A percentile compares a stretch with the other conserved stretches of the same genome.
phyloP scores from a whole-genome alignment of 2,113 vertebrate species.

The Chamaea fasciata region DNA sequence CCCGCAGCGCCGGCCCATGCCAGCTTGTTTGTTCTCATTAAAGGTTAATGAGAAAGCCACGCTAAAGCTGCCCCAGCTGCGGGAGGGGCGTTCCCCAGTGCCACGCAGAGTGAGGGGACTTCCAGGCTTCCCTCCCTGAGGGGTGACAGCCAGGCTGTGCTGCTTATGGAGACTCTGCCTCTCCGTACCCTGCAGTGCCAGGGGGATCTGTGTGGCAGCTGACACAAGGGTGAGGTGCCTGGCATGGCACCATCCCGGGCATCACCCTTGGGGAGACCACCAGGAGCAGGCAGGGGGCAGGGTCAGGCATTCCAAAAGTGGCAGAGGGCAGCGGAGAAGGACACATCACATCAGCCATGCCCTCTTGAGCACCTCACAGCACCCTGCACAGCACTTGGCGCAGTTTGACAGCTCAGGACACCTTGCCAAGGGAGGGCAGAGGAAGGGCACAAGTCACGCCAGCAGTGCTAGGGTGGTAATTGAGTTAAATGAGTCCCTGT shows the following conservation, averaged over 20 bases:
- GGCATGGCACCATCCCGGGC: neutral
- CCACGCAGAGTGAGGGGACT: neutral
- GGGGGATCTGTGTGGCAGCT: neutral
- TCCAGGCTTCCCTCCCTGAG: neutral
- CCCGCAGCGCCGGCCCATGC: neutral
- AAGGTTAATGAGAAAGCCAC: slow-evolving; percentile 25
- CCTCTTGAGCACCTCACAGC: neutral
- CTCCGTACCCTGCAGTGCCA: rapidly evolving
- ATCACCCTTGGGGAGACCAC: neutral
- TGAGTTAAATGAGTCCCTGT: neutral
- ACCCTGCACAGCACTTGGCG: rapidly evolving
- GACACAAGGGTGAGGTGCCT: neutral
- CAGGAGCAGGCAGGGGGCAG: neutral
- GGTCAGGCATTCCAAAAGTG: neutral
- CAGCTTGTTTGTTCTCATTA: slow-evolving; percentile 63
- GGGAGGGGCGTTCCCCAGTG: neutral
- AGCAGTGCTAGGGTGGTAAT: neutral
- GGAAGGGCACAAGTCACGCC: neutral
- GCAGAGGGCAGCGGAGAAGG: rapidly evolving
- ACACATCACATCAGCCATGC: neutral
- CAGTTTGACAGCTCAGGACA: neutral
- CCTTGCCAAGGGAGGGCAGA: neutral
- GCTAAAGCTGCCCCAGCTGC: neutral
- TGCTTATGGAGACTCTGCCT: rapidly evolving
- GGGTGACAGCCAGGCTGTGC: neutral